Base-by-base conservation (phyloP, 1,140 invertebrate species). In the Bombus confusus region DNA sequence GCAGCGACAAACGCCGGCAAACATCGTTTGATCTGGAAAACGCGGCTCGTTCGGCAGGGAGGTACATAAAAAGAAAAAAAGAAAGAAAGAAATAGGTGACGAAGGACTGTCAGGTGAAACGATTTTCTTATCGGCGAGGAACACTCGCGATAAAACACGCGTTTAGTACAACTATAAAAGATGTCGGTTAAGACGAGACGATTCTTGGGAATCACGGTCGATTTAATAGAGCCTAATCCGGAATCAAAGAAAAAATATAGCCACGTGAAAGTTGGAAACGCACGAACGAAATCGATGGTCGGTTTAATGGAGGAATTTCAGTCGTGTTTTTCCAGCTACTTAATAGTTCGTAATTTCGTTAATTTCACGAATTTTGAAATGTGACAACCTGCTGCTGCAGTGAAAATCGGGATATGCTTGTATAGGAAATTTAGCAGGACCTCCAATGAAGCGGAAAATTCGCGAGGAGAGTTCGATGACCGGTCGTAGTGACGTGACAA, bases 11-110 rank as follows among this genome's bases (percentile, higher is more conserved):
- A n/a, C 25, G 10, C 43, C 62, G 37, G 31, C 73, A 43, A 83
- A 59, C 74, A 59, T 69, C 82, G 74, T 83, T 78, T 78, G 82
- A 83, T 83, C 81, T 69, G 34, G 64, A 28, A 25, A 78, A 57
- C 82, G 66, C 18, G 25, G 34, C 62, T 52, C 47, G 73, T 77
- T 77, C n/a, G n/a, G 15, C 22, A 25, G 5, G 1, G 6, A 34
- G 39, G 31, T 64, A 22, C 76, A 76, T 76, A 83, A 82, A 39
- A n/a, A 22, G 6, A 34, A 37, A 22, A 8, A 41, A 13, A 34
- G 15, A 15, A 64, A 31, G 13, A 12, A 39, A 5, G 15, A 8
- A 34, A 31, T 6, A n/a, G 62, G 41, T 62, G 34, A 12, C 18
- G 47, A 28, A 62, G 15, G 28, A 28, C 12, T 52, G 72, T 28